Evolutionary conservation across 2,797 vertebrate species (phyloP), one percentile per base, ranked within the genome.

Genomic region (Mormyrus hasselquistii): DNA sequence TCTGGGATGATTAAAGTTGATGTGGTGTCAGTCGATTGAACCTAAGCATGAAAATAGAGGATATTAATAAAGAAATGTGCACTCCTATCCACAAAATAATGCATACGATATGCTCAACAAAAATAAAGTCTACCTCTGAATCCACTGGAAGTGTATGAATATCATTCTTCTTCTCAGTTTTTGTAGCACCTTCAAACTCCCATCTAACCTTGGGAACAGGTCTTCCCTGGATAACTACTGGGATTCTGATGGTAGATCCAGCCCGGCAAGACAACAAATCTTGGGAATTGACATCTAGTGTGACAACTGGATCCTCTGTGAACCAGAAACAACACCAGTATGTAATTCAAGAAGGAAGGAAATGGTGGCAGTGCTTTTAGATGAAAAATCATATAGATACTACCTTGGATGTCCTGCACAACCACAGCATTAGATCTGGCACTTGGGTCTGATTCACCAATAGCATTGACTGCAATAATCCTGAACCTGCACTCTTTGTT

Each of bases 371-470:
- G 25, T 57, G 34, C 53, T 38, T 87, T 38, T 57, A 57, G 53
- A 87, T 59, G 14, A 38, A 25, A 38, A 47, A 44, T 44, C 29
- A 41, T 6, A 49, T 7, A 47, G 3, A 25, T 14, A 14, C 34
- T 96, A 99, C 99, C 96, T 92, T 97, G 96, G 92, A 99, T 92
- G 83, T 99, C 99, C 89, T 98, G 96, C 76, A 98, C 89, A 88
- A 96, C 94, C 92, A 99, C 96, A 89, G 99, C 98, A 76, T 94
- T 92, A 87, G 98, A 99, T 87, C 96, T 94, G 55, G 96, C 97
- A 93, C 98, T 99, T 91, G 99, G 99, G 90, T 99, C 98, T 1
- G 98, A 99, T 94, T 99, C 97, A 53, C 99, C 98, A 14, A 97
- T 96, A 92, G 96, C 97, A 84, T 99, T 99, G 92, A 99, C 98